Base-by-base conservation (phyloP, 2,113 vertebrate species). In the Thalassoma bifasciatum region DNA sequence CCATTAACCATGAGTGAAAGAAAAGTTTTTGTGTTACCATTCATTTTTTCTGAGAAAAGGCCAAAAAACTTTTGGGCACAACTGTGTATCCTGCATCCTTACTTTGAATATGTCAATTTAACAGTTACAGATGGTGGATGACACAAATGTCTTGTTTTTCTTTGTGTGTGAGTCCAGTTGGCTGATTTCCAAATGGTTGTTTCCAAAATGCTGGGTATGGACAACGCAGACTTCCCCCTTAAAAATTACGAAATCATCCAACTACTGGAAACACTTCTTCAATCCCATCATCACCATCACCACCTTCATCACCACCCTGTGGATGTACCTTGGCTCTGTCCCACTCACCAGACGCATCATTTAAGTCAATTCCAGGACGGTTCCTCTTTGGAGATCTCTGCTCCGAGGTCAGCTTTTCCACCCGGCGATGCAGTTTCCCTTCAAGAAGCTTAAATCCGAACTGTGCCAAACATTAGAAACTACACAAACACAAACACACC, bases 201-300 rank as follows among this genome's bases (percentile, higher is more conserved):
- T 26, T 95, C 95, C 0, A 91, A 68, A 62, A 95, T 95, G 93
- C 71, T 98, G 62, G 96, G 95, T 37, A 85, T 96, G 23, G 87
- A 94, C 14, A 23, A 91, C 70, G 71, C 87, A 44, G 77, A 57
- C 9, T 82, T 93, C 2, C 84, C 91, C 21, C 87, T 95, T 52
- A 94, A 95, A 10, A 96, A 97, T 71, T 92, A 94, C 53, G 96
- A 98, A 89, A 96, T 98, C 80, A 91, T 98, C 79, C 94, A 92
- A 51, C 53, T 80, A 21, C 94, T 99, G 10, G 94, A 97, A 23
- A 79, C 83, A 24, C 66, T 96, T 83, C 92, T 97, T 80, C 93
- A 94, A 54, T 74, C 46, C 51, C 87, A 94, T 59, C 93, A 90
- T 50, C 92, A 94, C 72, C 91, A 92, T n/a, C 95, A 94, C 30